Conservation (phyloP, 2,888 invertebrate genomes). For the Parnassius mnemosyne region DNA sequence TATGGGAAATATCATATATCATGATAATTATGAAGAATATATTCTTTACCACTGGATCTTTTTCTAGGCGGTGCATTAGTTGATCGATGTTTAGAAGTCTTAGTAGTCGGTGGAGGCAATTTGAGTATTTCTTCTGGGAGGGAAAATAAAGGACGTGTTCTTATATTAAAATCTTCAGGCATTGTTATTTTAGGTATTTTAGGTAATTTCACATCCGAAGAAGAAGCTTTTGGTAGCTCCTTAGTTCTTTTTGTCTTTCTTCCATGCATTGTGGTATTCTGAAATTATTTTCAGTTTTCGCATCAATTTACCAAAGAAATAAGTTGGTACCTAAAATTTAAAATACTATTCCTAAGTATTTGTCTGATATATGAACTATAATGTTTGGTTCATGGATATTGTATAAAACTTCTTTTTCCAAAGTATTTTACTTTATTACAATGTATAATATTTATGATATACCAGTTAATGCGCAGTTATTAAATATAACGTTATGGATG, state of each 20-base stretch:
- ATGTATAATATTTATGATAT: too few species aligned
- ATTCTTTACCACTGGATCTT: slow-evolving; percentile 59
- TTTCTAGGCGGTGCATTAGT: slow-evolving; percentile 47
- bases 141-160: slow-evolving; percentile 81
- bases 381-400: too few species aligned
- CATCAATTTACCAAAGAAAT: too few species aligned
- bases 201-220: slow-evolving; percentile 75
- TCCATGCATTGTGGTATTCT: slow-evolving; percentile 36
- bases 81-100: slow-evolving; percentile 54
- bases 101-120: slow-evolving; percentile 62
- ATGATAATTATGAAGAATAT: too few species aligned
- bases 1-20: too few species aligned
- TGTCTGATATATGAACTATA: too few species aligned
- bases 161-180: slow-evolving; percentile 80
- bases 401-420: too few species aligned
- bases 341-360: too few species aligned
- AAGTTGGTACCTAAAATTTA: too few species aligned
- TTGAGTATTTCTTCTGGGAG: slow-evolving; percentile 82
- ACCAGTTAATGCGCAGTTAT: too few species aligned
- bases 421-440: too few species aligned
- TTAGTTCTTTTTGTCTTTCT: slow-evolving; percentile 68
- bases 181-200: slow-evolving; percentile 77
- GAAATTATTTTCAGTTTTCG: background rate
- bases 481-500: too few species aligned
- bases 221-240: slow-evolving; percentile 56